phyloP scores from a whole-genome alignment of 1,140 invertebrate species.

The Drosophila bocki region DNA sequence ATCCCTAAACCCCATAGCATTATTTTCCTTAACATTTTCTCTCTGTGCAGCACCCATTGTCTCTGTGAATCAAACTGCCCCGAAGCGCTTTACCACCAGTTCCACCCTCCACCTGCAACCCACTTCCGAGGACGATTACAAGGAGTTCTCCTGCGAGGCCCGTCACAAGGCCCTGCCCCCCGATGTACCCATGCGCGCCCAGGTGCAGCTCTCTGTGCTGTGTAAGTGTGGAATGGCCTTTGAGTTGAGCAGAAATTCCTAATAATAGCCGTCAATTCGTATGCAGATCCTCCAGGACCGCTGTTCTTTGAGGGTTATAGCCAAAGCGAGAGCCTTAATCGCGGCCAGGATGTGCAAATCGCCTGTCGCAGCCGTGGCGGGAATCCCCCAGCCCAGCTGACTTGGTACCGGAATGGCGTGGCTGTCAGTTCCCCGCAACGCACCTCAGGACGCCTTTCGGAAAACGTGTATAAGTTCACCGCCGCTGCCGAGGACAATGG shows the following conservation, averaged over 20 bases:
- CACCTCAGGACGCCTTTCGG: slow-evolving; percentile 91
- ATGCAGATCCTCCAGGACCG: slow-evolving; percentile 93
- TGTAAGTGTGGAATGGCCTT: slow-evolving; percentile 89
- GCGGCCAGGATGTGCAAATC: slow-evolving; percentile 94
- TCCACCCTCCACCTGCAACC: slow-evolving; percentile 90
- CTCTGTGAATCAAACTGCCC: slow-evolving; percentile 85
- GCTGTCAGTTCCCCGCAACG: slow-evolving; percentile 85
- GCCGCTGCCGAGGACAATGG: slow-evolving; percentile 96
- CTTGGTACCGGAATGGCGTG: slow-evolving; percentile 97
- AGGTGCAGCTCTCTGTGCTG: slow-evolving; percentile 93
- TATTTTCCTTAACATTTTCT: not conserved
- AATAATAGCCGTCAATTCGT: slow-evolving; percentile 33
- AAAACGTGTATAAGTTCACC: slow-evolving; percentile 94
- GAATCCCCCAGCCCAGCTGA: slow-evolving; percentile 96
- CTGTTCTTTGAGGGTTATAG: slow-evolving; percentile 97
- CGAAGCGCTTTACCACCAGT: slow-evolving; percentile 85
- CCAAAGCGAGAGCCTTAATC: slow-evolving; percentile 93
- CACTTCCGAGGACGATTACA: slow-evolving; percentile 94
- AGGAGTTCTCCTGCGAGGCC: slow-evolving; percentile 95
- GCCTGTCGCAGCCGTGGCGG: slow-evolving; percentile 96
- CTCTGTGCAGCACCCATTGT: slow-evolving; percentile 86
- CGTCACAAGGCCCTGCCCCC: slow-evolving; percentile 92
- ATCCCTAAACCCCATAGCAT: not conserved
- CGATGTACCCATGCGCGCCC: slow-evolving; percentile 91
- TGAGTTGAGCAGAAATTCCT: not conserved